These are phyloP conservation scores for Falcunculus frontatus DNA, from an alignment of 2,113 vertebrate species.

Conservation along the genomic window DNA sequence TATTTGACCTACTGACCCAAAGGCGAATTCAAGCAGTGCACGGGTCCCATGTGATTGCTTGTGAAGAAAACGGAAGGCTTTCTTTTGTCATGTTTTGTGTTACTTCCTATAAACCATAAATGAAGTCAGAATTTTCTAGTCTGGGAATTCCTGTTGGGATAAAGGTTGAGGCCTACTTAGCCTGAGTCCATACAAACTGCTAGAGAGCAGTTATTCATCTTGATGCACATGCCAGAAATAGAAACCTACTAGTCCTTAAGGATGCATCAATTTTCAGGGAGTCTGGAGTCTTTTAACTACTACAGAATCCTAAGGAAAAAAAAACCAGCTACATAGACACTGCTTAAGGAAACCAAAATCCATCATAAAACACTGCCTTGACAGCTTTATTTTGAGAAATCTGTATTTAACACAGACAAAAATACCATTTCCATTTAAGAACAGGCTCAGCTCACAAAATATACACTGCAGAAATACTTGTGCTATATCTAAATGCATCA, in stretches of 20 bases:
- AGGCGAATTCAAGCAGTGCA: conserved; percentile 22
- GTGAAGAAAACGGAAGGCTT: conserved; percentile 28
- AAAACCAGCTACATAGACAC: not conserved
- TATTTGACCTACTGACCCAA: conserved; percentile 44
- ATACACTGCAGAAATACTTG: not conserved
- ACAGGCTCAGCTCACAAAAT: not conserved
- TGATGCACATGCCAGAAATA: conserved; percentile 49
- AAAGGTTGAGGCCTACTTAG: conserved; percentile 42
- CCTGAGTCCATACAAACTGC: conserved; percentile 7
- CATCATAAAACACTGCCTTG: not conserved
- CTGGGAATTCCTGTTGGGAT: conserved; percentile 53
- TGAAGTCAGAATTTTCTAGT: conserved; percentile 42
- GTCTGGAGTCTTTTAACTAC: conserved; percentile 41
- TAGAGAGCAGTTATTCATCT: conserved; percentile 41
- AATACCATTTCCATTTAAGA: conserved; percentile 27
- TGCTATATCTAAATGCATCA: not conserved
- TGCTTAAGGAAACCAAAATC: conserved; percentile 17
- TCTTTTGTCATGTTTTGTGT: conserved; percentile 36
- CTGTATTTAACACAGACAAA: conserved; percentile 31
- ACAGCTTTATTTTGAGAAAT: conserved; percentile 53
- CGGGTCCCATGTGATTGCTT: conserved; percentile 20
- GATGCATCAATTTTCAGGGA: conserved; percentile 50
- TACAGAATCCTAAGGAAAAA: conserved; percentile 16
- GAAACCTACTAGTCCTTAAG: conserved; percentile 56
- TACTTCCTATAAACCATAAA: conserved; percentile 56